Percentiles rank a stretch among this genome's conserved stretches.
phyloP scores from a whole-genome alignment of 2,888 invertebrate genomes.

The Dasypolia templi region DNA sequence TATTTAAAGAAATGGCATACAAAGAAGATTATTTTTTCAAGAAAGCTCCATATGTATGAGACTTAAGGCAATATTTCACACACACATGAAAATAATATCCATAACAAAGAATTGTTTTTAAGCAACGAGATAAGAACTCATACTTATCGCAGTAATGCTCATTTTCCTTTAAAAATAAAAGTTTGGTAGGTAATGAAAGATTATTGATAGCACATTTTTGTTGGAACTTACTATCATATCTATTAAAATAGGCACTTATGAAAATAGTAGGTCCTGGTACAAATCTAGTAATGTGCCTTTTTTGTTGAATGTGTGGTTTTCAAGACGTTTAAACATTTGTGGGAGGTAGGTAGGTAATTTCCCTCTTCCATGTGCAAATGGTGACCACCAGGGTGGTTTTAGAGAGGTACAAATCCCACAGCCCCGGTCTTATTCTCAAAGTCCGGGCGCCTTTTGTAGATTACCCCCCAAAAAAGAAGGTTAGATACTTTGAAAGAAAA shows the following conservation, averaged over 20 bases:
- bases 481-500: neutral
- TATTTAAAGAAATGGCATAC: too few species aligned
- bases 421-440: neutral
- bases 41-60: too few species aligned
- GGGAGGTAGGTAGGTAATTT: neutral
- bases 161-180: conserved; percentile 36
- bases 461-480: too few species aligned
- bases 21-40: too few species aligned
- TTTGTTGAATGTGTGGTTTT: conserved; percentile 54
- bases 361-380: too few species aligned
- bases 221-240: conserved; percentile 61
- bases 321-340: conserved; percentile 65
- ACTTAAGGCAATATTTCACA: conserved; percentile 59
- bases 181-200: conserved; percentile 62
- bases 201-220: conserved; percentile 72
- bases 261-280: conserved; percentile 24
- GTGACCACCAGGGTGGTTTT: neutral
- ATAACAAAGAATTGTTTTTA: conserved; percentile 63
- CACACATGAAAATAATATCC: conserved; percentile 70
- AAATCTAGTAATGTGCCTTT: conserved; percentile 10
- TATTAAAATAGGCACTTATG: conserved; percentile 13
- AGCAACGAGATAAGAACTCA: conserved; percentile 68
- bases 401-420: neutral
- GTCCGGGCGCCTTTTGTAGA: neutral
- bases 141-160: conserved; percentile 33